phyloP scores from a whole-genome alignment of 2,113 vertebrate genomes.

The Corythoichthys haematopterus region DNA sequence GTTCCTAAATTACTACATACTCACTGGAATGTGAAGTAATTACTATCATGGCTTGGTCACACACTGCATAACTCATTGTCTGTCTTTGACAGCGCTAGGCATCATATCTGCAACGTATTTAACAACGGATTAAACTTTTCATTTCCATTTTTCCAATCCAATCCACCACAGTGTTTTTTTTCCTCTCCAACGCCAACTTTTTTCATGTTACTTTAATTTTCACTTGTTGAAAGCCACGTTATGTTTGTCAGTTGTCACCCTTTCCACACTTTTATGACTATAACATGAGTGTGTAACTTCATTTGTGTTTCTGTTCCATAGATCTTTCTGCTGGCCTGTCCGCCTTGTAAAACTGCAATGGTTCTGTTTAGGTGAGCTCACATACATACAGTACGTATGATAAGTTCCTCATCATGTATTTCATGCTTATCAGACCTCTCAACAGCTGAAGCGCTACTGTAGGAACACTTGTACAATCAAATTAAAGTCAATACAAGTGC shows the following conservation, averaged over 20 bases:
- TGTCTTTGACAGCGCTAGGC: too few species aligned
- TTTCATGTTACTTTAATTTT: background rate
- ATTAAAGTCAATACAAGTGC: background rate
- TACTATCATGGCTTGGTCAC: too few species aligned
- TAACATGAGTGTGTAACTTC: background rate
- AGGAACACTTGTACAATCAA: background rate
- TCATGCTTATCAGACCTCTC: background rate
- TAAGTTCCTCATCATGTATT: background rate
- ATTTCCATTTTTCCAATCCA: background rate
- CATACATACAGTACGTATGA: slow-evolving; percentile 5
- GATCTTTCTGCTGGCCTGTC: slow-evolving; percentile 96
- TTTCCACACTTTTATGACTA: background rate
- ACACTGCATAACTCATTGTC: too few species aligned
- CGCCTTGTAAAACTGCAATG: slow-evolving; percentile 82
- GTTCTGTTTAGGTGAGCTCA: slow-evolving; percentile 87
- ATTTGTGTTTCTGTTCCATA: slow-evolving; percentile 50
- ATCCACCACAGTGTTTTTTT: too few species aligned
- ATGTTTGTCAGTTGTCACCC: background rate
- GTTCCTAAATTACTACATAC: too few species aligned
- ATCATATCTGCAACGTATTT: background rate
- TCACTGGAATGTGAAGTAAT: too few species aligned
- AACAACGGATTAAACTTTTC: background rate
- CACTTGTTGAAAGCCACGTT: background rate
- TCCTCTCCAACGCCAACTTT: too few species aligned
- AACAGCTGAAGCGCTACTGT: background rate